Evolutionary conservation across 2,797 vertebrate genomes (phyloP), one percentile per base, ranked within the genome.

Genomic region (Neostethus bicornis): DNA sequence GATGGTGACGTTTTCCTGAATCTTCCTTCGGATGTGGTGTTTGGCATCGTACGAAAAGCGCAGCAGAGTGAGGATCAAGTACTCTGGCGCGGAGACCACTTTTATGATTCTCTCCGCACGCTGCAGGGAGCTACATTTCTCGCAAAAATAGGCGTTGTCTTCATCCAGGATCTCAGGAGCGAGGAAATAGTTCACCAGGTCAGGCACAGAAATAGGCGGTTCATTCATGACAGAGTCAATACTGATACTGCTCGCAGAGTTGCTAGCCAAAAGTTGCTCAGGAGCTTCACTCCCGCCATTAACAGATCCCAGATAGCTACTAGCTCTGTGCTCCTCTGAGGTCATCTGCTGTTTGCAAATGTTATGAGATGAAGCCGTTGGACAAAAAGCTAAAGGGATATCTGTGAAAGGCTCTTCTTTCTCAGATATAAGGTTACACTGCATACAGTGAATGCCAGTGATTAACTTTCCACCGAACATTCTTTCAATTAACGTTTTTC

Each of bases 111-210:
- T 95, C 91, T 98, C 96, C 0, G 97, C 97, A 43, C 94, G 93
- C 78, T 96, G 96, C 21, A 99, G 91, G 55, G 96, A 96, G 79
- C 89, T 87, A 79, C 97, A 99, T 79, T 92, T 94, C 77, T 97
- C 96, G 80, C 97, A 99, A 89, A 95, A 96, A 83, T 99, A 99
- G 57, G 94, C 94, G 79, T 99, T 99, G 31, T 99, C 97, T 70
- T 94, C 95, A 51, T 97, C 95, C 37, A 99, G 93, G 78, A 97
- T 96, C 83, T 99, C 97, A 20, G 97, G 94, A 64, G 96, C 96
- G 84, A 99, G 87, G 77, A 98, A 98, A 84, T 98, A 98, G 89
- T 96, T 95, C 12, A 99, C 89, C 75, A 99, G 90, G 86, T 98
- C 96, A 46, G 93, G 94, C 69, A 99, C 94, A 24, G 96, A 95